These are phyloP conservation scores for Poeciliopsis infans DNA, from an alignment of 2,797 vertebrate species.

Conservation along the genomic window DNA sequence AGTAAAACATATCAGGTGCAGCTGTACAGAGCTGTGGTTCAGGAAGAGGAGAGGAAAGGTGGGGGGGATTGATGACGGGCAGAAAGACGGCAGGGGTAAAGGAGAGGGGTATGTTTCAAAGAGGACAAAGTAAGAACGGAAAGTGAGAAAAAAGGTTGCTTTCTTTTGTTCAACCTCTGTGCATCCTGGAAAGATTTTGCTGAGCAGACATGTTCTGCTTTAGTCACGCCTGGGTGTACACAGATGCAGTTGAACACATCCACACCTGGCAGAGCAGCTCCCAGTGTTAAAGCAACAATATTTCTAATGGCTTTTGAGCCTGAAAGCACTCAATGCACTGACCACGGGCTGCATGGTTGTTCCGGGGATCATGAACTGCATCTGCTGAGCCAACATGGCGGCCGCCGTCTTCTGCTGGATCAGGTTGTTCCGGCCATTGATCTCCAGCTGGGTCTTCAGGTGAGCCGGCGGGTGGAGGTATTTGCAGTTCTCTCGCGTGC, in stretches of 20 bases:
- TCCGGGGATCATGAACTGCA: slow-evolving; percentile 97
- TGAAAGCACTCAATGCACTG: slow-evolving; percentile 66
- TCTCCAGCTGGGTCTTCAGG: slow-evolving; percentile 97
- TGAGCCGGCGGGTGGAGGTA: slow-evolving; percentile 96
- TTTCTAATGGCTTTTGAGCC: neutral
- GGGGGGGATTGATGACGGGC: slow-evolving; percentile 9
- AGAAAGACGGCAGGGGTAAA: slow-evolving; percentile 1
- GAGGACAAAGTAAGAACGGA: neutral
- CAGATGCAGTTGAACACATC: slow-evolving; percentile 52
- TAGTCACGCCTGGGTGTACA: slow-evolving; percentile 26
- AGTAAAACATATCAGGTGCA: neutral
- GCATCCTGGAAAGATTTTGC: slow-evolving; percentile 38
- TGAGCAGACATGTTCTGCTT: slow-evolving; percentile 56
- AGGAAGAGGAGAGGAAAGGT: slow-evolving; percentile 21
- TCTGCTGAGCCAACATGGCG: slow-evolving; percentile 97
- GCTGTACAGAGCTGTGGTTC: neutral
- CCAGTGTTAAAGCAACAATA: neutral
- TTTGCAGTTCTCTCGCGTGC: slow-evolving; percentile 97
- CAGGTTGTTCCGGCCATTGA: slow-evolving; percentile 96
- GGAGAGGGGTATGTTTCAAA: slow-evolving; percentile 12
- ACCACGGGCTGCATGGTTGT: slow-evolving; percentile 93
- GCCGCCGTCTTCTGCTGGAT: slow-evolving; percentile 97
- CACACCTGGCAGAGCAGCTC: slow-evolving; percentile 55
- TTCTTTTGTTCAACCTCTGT: slow-evolving; percentile 33
- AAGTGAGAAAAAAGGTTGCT: slow-evolving; percentile 23